Base-by-base conservation (phyloP, 1,140 invertebrate genomes). In the Penaeus chinensis region DNA sequence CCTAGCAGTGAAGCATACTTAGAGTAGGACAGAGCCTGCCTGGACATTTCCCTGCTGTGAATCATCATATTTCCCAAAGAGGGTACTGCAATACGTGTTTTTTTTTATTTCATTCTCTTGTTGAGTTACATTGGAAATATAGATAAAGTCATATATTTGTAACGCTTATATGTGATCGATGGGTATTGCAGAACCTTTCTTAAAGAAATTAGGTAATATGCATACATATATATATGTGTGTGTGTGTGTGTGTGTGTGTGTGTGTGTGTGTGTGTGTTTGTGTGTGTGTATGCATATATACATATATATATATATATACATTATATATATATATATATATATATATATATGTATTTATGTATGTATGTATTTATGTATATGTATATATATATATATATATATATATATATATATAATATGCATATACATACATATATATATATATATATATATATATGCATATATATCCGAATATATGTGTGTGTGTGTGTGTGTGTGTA, bases 401-500 rank as follows among this genome's bases (percentile, higher is more conserved):
- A 69, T 69, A 82, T 69, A 82, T 82, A 65, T 82, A 65, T 69
- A 65, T 61, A 69, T 79, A 65, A 71, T 22, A 71, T 24, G 22
- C 3, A 71, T 71, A 71, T 71, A 71, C 22, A 71, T 71, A 71
- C 22, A 71, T 22, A 71, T 71, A 20, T 71, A 20, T 71, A 20
- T 71, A 20, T 22, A 71, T 71, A 71, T 71, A 71, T 71, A 71
- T 16, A 71, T 22, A 32, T 71, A 71, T 22, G 22, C 22, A 71
- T 71, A 71, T 71, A 71, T 71, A 71, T 71, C 5, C 18, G 19
- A 8, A 32, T 69, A 69, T 69, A 69, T 18, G 18, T 69, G 18
- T 69, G 18, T 69, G 18, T 18, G 18, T 69, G 18, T 69, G 18
- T 69, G 22, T 22, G 22, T 71, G 22, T 71, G 22, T 71, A 71